Evolutionary conservation across 2,888 invertebrate genomes (phyloP).

Genomic region (Hirtodrosophila cameraria): DNA sequence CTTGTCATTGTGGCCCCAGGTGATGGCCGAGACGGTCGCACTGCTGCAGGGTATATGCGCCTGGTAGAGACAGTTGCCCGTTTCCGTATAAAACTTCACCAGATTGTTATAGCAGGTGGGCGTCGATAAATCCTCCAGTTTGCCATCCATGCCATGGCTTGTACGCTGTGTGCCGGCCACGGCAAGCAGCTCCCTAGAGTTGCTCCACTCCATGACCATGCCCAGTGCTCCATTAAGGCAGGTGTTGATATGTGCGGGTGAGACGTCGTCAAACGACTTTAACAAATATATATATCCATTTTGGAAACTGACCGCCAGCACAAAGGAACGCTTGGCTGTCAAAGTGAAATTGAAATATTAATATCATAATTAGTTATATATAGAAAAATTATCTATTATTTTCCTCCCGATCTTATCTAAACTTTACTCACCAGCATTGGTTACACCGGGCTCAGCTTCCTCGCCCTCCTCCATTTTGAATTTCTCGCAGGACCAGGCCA

Average conservation of each 20-base stretch:
- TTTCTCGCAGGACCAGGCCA: constrained; percentile 99
- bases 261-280: constrained; percentile 96
- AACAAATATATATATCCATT: constrained; percentile 95
- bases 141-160: constrained; percentile 52
- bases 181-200: constrained; percentile 95
- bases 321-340: constrained; percentile 88
- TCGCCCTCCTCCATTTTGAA: constrained; percentile 98
- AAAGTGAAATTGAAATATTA: constrained; percentile 6
- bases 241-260: constrained; percentile 93
- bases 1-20: constrained; percentile 99
- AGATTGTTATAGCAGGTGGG: constrained; percentile 89
- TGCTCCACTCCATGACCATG: constrained; percentile 97
- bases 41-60: constrained; percentile 91
- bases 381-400: neutral
- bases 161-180: constrained; percentile 91
- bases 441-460: constrained; percentile 87
- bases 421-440: constrained; percentile 85
- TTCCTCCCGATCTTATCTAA: too few species aligned
- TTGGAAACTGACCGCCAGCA: constrained; percentile 94
- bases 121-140: constrained; percentile 81
- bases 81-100: constrained; percentile 95
- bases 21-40: constrained; percentile 94
- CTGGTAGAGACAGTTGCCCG: constrained; percentile 92
- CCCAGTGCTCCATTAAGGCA: constrained; percentile 89
- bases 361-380: neutral